Evolutionary conservation across 2,113 vertebrate genomes (phyloP).

Genomic region (Gymnocephalus cernua): DNA sequence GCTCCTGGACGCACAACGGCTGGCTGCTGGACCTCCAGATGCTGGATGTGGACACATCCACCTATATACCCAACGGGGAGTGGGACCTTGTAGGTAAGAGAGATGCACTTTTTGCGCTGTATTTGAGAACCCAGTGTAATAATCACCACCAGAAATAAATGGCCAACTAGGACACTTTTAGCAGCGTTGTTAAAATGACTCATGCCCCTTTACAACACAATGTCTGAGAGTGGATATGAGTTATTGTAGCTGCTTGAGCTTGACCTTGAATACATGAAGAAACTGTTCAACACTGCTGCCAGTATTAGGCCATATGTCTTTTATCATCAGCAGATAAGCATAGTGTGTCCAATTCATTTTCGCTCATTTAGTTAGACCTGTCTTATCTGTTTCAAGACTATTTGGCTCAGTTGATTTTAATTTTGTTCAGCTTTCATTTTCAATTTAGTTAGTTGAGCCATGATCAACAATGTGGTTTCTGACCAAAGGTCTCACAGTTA

Average conservation of each 20-base stretch:
- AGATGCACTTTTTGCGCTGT: background rate
- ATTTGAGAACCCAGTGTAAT: background rate
- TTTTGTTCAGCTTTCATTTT: slow-evolving; percentile 18
- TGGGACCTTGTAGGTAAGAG: slow-evolving; percentile 91
- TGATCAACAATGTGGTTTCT: background rate
- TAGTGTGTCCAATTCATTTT: background rate
- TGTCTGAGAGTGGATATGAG: slow-evolving; percentile 15
- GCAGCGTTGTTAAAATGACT: slow-evolving; percentile 50
- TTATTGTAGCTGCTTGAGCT: slow-evolving; percentile 22
- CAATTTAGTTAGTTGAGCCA: background rate
- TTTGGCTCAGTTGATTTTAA: slow-evolving; percentile 13
- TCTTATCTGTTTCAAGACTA: slow-evolving; percentile 11
- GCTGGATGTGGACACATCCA: slow-evolving; percentile 89
- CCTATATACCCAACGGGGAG: slow-evolving; percentile 91
- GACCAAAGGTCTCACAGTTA: background rate
- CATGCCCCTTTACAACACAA: slow-evolving; percentile 18
- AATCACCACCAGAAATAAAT: too few relatives aligned
- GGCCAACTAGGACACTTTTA: slow-evolving; percentile 14
- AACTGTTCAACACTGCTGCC: background rate
- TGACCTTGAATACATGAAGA: background rate
- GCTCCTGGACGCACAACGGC: slow-evolving; percentile 91
- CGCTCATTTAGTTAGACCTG: slow-evolving; percentile 7
- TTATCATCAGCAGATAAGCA: slow-evolving; percentile 15
- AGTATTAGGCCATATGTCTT: too few relatives aligned
- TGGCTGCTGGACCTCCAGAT: slow-evolving; percentile 92